These are phyloP conservation scores for Lasioglossum malachurum DNA, from an alignment of 2,888 invertebrate genomes.

Conservation along the genomic window DNA sequence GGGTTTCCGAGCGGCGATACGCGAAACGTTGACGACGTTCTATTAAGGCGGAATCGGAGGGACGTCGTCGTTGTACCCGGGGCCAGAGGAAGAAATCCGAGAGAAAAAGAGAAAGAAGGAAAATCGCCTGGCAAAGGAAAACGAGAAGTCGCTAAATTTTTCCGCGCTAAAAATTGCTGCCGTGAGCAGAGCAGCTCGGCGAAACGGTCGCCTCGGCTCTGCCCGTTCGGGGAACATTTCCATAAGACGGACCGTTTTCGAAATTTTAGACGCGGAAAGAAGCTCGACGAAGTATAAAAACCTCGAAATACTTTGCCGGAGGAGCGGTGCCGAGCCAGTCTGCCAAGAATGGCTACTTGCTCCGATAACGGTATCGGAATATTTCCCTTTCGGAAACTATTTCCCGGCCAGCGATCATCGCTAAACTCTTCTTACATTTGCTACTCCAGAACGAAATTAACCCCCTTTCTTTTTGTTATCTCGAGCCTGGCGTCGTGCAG, in stretches of 20 bases:
- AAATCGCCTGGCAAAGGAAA: conserved; percentile 28
- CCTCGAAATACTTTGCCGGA: conserved; percentile 51
- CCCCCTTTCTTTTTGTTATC: background rate
- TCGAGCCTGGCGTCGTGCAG: background rate
- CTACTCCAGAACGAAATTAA: background rate
- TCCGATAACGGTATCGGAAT: conserved; percentile 34
- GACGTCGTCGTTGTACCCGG: background rate
- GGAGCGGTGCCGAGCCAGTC: conserved; percentile 27
- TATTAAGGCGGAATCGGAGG: conserved; percentile 46
- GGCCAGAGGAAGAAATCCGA: background rate
- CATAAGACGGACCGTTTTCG: conserved; percentile 56
- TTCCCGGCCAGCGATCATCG: conserved; percentile 4
- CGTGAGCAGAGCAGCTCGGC: conserved; percentile 58
- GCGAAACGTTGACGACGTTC: conserved; percentile 20
- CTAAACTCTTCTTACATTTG: background rate
- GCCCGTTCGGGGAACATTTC: conserved; percentile 55
- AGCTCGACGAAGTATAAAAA: conserved; percentile 36
- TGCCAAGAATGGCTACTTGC: conserved; percentile 40
- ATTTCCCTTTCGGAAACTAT: conserved; percentile 30
- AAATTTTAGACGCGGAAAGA: conserved; percentile 50
- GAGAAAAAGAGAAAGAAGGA: background rate
- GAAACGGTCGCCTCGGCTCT: conserved; percentile 44
- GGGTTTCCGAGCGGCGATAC: conserved; percentile 6
- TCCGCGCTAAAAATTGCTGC: conserved; percentile 67
- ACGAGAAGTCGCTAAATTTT: conserved; percentile 61